Evolutionary conservation across 2,888 invertebrate species (phyloP), one percentile per base, ranked within the genome.

Genomic region (Dynastes tityus): DNA sequence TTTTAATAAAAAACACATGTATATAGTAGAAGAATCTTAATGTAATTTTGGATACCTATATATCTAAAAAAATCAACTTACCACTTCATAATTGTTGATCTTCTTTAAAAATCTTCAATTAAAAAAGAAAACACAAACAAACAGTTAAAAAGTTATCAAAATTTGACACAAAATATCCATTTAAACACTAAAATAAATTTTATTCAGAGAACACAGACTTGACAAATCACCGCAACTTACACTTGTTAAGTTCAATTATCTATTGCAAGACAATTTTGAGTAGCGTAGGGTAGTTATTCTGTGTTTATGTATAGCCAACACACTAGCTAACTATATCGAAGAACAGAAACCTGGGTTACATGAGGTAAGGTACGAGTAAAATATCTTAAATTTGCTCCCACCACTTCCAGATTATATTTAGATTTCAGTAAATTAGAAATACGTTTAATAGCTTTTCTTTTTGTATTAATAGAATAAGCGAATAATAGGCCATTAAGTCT

Each of bases 361-460:
- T 22, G 55, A 71, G 55, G 71, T 40, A 71, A 71, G 71, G 58
- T 58, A 55, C 16, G 16, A 37, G 71, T 37, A 6, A 37, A 53
- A 58, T 71, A 71, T 71, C 71, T 71, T 58, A 71, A 71, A 71
- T 55, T 55, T 55, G 40, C 37, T 11, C 71, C 71, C 55, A 71
- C 71, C 37, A 71, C 71, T 16, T 16, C 3, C 16, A n/a, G 37
- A 32, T 32, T 71, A 55, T 58, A 71, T 45, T 58, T 71, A 71
- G 71, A 71, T 55, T 71, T 71, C 71, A n/a, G 55, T 16, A 71
- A 71, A 71, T 71, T 71, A 71, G 55, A 58, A 58, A 58, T 71
- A 40, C 37, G 37, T 55, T 71, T 37, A 16, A 58, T 16, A 58
- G 16, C 8, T 58, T 58, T 22, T 58, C 22, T 58, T 8, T 58